Evolutionary conservation across 2,888 invertebrate species (phyloP).

Genomic region (Athalia circularis): DNA sequence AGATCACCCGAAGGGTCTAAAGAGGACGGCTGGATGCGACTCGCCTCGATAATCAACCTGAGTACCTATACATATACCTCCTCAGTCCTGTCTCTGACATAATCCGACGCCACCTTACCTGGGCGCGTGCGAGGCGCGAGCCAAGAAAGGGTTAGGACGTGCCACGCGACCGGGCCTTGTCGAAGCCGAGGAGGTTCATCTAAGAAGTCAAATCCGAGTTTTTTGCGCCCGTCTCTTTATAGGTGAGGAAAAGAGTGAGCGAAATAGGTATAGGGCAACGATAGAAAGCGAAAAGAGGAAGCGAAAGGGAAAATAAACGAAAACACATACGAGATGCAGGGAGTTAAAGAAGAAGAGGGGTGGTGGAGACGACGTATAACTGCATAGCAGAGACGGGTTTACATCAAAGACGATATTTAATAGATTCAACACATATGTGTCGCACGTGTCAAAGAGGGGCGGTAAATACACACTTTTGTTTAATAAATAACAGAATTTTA

Average conservation of each 20-base stretch:
- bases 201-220: slow-evolving; percentile 69
- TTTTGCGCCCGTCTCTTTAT: slow-evolving; percentile 23
- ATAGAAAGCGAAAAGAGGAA: slow-evolving; percentile 40
- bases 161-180: slow-evolving; percentile 56
- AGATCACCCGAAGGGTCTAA: too few species aligned
- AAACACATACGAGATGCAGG: slow-evolving; percentile 24
- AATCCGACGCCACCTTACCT: slow-evolving; percentile 62
- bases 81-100: slow-evolving; percentile 23
- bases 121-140: slow-evolving; percentile 65
- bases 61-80: slow-evolving; percentile 4
- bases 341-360: slow-evolving; percentile 48
- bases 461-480: slow-evolving; percentile 71
- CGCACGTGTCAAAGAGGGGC: slow-evolving; percentile 71
- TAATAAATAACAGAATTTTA: slow-evolving; percentile 70
- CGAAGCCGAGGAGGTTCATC: slow-evolving; percentile 65
- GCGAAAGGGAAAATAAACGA: slow-evolving; percentile 33
- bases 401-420: slow-evolving; percentile 73
- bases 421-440: slow-evolving; percentile 70
- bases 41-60: slow-evolving; percentile 15
- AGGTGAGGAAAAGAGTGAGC: slow-evolving; percentile 43
- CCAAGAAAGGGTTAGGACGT: slow-evolving; percentile 43
- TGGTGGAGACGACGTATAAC: slow-evolving; percentile 40
- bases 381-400: slow-evolving; percentile 59
- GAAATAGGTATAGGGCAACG: slow-evolving; percentile 32
- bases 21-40: not conserved